Evolutionary conservation across 2,888 invertebrate species (phyloP), one percentile per base, ranked within the genome.

Genomic region (Cosmorhoe ocellata): DNA sequence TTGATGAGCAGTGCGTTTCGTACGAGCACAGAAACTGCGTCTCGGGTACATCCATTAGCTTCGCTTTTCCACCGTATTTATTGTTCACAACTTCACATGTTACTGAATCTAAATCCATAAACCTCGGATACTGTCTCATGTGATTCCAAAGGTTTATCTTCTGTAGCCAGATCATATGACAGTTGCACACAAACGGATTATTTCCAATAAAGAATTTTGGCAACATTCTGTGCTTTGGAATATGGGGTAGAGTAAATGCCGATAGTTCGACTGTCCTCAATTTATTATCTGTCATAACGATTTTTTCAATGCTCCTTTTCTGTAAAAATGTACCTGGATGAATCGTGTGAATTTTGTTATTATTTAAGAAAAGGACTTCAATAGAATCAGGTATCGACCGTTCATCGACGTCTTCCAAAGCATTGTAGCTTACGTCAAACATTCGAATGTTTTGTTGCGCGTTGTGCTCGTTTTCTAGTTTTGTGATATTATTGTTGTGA

Each of bases 121-220:
- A 93, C 67, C 93, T 92, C 0, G 96, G 95, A 76, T 95, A 94
- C 68, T 95, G 94, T 30, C 94, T 89, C 74, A 93, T 91, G 64
- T 93, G 93, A 66, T 93, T 93, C 82, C 95, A 91, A 69, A 94
- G 93, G 84, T 95, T 95, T 68, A 96, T 93, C 68, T 94, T 91
- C 69, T 95, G 93, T 58, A 96, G 79, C 96, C 96, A 97, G 81
- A 96, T 96, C 95, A 96, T 95, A 56, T 93, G 93, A 87, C 97
- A 97, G 84, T 96, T 95, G 82, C 97, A 97, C 60, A 94, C 91
- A 79, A 96, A 94, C 41, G 96, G 96, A 92, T 97, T 97, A 69
- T 93, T 93, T 39, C 94, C 95, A 69, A 96, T 93, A 74, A 93
- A 95, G 81, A 96, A 95, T 76, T 94, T 93, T 36, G 96, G 95